Evolutionary conservation across 1,140 invertebrate species (phyloP), one percentile per base, ranked within the genome.

Genomic region (Lordiphosa clarofinis): DNA sequence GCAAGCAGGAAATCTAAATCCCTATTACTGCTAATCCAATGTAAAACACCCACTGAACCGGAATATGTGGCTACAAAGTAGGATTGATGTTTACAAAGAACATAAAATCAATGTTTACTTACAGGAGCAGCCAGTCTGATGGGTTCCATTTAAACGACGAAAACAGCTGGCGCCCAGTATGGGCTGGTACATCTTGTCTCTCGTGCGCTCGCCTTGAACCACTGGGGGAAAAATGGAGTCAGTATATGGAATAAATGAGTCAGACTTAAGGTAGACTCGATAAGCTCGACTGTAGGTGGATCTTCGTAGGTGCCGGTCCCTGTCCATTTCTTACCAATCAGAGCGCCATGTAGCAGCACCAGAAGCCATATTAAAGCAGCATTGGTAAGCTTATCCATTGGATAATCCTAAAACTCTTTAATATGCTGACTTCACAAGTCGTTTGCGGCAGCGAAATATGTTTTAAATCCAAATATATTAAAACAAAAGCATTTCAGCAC

Each of bases 61-160:
- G 90, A 91, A 52, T 90, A 89, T 50, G 90, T 89, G 11, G 92
- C 94, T 94, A 66, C 1, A 12, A 15, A 35, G 4, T 7, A 4
- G 0, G 4, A 6, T 19, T 9, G 42, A 50, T 35, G 2, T 12
- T 38, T 42, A 44, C 0, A 35, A 48, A 10, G 9, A 7, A 8
- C 12, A 10, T 4, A 13, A 9, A 1, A 31, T 35, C 28, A 8
- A 19, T 11, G 39, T 40, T 37, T 7, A 93, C 93, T 93, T 92
- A 96, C 95, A 96, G 35, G 94, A 93, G 90, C 97, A 98, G 56
- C 97, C 97, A 84, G 95, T 94, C 89, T 97, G 95, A 91, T 98
- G 96, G 12, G 97, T 98, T 40, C 93, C 95, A 92, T 98, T 98
- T 36, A 98, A 90, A 65, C 95, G 91, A 69, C 96, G 92, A 87